phyloP scores from a whole-genome alignment of 1,140 invertebrate genomes.

The Zaprionus lachaisei region DNA sequence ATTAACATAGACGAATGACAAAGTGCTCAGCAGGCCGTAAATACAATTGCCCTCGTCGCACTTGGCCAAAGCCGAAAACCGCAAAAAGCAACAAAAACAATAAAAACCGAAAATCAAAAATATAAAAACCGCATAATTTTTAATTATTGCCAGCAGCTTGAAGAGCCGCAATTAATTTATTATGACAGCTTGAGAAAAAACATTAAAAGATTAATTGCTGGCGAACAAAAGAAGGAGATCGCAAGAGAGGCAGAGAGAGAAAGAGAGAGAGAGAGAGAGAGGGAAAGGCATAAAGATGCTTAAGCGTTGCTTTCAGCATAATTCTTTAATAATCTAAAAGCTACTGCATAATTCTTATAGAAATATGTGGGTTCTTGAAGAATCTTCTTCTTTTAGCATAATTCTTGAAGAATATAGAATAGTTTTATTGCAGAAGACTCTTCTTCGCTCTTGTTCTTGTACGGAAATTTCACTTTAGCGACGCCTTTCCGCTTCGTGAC shows the following conservation, averaged over 20 bases:
- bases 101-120: constrained; percentile 31
- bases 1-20: constrained; percentile 66
- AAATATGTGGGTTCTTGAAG: not conserved
- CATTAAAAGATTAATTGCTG: constrained; percentile 43
- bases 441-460: not conserved
- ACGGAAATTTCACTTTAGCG: constrained; percentile 34
- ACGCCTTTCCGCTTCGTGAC: constrained; percentile 40
- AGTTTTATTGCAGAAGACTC: not conserved
- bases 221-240: not conserved
- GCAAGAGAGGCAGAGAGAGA: not conserved
- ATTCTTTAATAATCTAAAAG: constrained; percentile 21
- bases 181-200: constrained; percentile 49
- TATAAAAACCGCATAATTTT: constrained; percentile 31
- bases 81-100: constrained; percentile 35
- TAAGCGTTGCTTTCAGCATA: constrained; percentile 25
- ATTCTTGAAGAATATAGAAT: not conserved
- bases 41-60: constrained; percentile 65
- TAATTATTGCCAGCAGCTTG: constrained; percentile 31
- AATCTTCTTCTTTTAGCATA: not conserved
- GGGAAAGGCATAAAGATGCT: not conserved
- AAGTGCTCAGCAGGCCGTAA: constrained; percentile 83
- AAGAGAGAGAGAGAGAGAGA: not conserved
- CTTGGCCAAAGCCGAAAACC: constrained; percentile 47
- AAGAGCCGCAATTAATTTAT: constrained; percentile 43
- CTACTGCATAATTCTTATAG: not conserved